Percentiles rank a stretch among this genome's conserved stretches.
Evolutionary conservation across 2,113 vertebrate genomes (phyloP).

Genomic region (Peromyscus californicus): DNA sequence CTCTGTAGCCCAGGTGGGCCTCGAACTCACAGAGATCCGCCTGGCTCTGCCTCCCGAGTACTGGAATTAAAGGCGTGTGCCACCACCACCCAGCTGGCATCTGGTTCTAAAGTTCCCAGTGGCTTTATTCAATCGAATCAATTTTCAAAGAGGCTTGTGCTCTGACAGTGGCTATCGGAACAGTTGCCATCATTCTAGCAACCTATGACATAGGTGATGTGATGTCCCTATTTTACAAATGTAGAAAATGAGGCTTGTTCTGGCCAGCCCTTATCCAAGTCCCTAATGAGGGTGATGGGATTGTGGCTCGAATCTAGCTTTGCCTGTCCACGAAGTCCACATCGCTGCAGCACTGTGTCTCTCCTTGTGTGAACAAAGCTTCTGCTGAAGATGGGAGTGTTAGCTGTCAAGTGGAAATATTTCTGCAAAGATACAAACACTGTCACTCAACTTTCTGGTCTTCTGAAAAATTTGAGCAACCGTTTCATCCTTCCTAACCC

Average conservation of each 20-base stretch:
- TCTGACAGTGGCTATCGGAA: neutral
- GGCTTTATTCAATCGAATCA: neutral
- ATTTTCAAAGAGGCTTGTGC: neutral
- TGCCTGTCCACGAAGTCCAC: neutral
- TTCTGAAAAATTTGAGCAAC: conserved; percentile 69
- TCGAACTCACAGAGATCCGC: too few species aligned
- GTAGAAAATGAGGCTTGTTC: neutral
- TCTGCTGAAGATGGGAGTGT: neutral
- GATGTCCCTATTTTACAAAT: neutral
- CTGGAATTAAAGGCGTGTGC: too few species aligned
- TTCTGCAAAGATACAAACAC: conserved; percentile 30
- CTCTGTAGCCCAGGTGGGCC: too few species aligned
- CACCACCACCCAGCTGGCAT: too few species aligned
- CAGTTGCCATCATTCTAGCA: neutral
- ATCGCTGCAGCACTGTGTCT: neutral
- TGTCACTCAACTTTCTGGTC: conserved; percentile 37
- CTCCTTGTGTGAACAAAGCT: conserved; percentile 20
- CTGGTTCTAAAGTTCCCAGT: neutral
- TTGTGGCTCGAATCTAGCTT: neutral
- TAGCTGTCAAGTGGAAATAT: conserved; percentile 18
- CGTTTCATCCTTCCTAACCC: conserved; percentile 74
- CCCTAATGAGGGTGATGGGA: neutral
- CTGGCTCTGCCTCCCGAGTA: too few species aligned
- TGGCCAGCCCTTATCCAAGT: neutral
- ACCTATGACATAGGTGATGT: neutral